Conservation (phyloP, 2,888 invertebrate species). For the Mycogona germanica region DNA sequence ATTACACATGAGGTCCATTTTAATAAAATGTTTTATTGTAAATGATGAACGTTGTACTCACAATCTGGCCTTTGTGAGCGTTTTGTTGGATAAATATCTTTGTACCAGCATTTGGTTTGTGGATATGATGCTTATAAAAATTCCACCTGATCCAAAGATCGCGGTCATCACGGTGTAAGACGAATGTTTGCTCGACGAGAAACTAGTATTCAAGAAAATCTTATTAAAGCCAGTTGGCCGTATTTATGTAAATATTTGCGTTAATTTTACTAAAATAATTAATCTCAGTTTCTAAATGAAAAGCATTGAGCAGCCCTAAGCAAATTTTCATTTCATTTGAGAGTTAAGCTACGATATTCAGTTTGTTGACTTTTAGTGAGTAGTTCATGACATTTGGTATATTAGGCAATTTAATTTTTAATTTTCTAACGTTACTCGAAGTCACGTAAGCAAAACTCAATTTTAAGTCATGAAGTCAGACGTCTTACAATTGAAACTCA, state of each 20-base stretch:
- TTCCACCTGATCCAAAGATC: not conserved
- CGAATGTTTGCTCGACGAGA: not conserved
- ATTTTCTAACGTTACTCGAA: not conserved
- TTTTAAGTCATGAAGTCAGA: not conserved
- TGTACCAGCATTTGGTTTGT: constrained; percentile 10
- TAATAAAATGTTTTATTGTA: not conserved
- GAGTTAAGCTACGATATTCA: no score
- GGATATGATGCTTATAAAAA: not conserved
- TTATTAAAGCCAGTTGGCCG: not conserved
- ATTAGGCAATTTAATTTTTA: not conserved
- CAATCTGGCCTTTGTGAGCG: not conserved
- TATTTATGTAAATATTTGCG: not conserved
- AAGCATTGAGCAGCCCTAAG: no score
- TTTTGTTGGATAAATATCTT: not conserved
- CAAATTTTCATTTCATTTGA: no score
- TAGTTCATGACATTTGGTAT: no score
- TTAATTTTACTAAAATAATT: not conserved
- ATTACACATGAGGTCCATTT: not conserved
- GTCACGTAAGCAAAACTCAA: not conserved
- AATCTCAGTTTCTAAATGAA: no score
- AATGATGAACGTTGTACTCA: not conserved
- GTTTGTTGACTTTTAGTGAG: no score
- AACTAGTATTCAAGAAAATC: not conserved
- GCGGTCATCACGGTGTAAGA: constrained; percentile 1
- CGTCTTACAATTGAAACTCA: not conserved